Conservation (phyloP, 2,888 invertebrate genomes). For the Agrypnus murinus region DNA sequence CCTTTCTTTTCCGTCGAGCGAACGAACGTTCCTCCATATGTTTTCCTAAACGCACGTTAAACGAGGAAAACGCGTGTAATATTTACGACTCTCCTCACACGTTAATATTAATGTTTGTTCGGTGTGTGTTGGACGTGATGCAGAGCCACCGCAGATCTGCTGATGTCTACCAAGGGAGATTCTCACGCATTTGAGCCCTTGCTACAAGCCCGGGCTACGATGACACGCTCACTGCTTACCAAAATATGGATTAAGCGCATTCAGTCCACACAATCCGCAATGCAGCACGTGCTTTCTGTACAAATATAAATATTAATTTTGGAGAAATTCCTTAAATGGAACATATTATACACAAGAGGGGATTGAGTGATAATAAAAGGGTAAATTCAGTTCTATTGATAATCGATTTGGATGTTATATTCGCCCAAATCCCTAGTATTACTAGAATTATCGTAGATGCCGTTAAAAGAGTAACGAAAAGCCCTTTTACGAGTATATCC, state of each 20-base stretch:
- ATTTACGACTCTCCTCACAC: constrained; percentile 44
- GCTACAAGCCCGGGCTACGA: constrained; percentile 41
- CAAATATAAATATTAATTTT: constrained; percentile 44
- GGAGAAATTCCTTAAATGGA: constrained; percentile 11
- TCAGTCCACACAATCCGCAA: constrained; percentile 36
- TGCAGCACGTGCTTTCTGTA: constrained; percentile 41
- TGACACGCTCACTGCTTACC: constrained; percentile 45
- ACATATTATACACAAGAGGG: constrained; percentile 9
- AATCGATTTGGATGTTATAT: background rate
- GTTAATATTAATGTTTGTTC: constrained; percentile 46
- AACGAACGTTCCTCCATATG: constrained; percentile 13
- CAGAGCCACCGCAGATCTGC: constrained; percentile 44
- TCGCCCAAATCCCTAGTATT: too few relatives aligned
- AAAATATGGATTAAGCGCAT: constrained; percentile 48
- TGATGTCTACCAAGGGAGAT: constrained; percentile 48
- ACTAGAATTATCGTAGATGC: too few relatives aligned
- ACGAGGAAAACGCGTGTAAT: constrained; percentile 42
- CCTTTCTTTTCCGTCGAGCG: constrained; percentile 3
- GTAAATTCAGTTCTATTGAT: constrained; percentile 3
- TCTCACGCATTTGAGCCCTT: constrained; percentile 42
- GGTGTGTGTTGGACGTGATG: constrained; percentile 43
- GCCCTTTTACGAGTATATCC: background rate
- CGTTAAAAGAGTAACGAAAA: too few relatives aligned
- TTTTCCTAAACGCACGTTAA: constrained; percentile 38
- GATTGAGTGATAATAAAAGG: background rate